Conservation (phyloP, 2,797 vertebrate species). For the Lepilemur septentrionalis region DNA sequence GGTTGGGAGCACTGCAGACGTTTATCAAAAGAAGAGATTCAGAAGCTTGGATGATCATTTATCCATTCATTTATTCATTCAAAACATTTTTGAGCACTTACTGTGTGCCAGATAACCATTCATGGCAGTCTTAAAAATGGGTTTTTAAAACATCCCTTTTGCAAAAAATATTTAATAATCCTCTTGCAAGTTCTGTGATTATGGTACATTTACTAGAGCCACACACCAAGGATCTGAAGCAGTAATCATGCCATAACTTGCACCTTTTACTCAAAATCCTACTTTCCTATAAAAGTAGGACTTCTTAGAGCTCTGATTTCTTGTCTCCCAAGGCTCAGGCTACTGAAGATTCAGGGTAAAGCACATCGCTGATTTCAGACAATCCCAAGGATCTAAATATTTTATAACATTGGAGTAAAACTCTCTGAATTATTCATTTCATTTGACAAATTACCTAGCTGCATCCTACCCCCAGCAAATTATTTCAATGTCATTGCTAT, state of each 20-base stretch:
- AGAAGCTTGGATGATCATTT: not conserved
- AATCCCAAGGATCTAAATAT: constrained; percentile 69
- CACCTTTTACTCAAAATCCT: constrained; percentile 6
- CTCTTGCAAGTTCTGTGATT: not conserved
- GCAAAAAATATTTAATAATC: not conserved
- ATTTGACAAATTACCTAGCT: constrained; percentile 52
- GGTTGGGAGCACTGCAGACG: not conserved
- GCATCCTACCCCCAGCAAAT: not conserved
- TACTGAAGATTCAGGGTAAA: not conserved
- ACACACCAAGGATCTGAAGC: not conserved
- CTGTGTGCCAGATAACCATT: not conserved
- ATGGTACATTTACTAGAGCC: not conserved
- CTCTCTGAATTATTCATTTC: constrained; percentile 70
- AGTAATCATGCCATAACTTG: not conserved
- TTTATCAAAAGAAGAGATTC: not conserved
- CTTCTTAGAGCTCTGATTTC: not conserved
- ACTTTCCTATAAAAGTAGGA: not conserved
- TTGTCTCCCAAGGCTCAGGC: not conserved
- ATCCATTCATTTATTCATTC: not conserved
- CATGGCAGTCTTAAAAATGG: not conserved
- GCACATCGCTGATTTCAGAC: constrained; percentile 1
- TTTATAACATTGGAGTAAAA: constrained; percentile 44
- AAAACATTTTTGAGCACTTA: not conserved
- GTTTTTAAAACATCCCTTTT: not conserved
- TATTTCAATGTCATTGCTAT: constrained; percentile 44